Evolutionary conservation across 2,113 vertebrate genomes (phyloP), one percentile per base, ranked within the genome.

Genomic region (Ictidomys tridecemlineatus): DNA sequence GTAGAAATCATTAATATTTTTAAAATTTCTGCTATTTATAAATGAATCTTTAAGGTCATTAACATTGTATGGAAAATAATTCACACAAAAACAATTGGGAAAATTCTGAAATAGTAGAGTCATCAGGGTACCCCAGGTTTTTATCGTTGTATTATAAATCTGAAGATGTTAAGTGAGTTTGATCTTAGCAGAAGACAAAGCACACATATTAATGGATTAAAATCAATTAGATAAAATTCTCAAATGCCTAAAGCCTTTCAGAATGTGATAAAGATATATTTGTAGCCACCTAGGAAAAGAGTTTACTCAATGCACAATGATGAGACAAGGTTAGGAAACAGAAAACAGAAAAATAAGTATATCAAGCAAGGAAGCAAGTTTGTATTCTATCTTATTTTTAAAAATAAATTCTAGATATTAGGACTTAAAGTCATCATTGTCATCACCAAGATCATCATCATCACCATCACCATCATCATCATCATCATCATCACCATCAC

Each of bases 31-130:
- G 6, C 14, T 77, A 5, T n/a, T 80, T 77, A 67, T 83, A 67
- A 76, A 22, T 82, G 39, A 93, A 74, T 91, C 28, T 30, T 4
- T 76, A 78, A 85, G 26, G 16, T 77, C 30, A 65, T 13, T 39
- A 32, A 30, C 2, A 5, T 72, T 85, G 5, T 77, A 63, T 74
- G 45, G 26, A 89, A 77, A 76, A 17, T 88, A 80, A 89, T 84
- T 80, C 91, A 32, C 63, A 32, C n/a, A 7, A 45, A 89, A 63
- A 58, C 8, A 91, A 8, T 72, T 61, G 10, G 34, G 6, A 63
- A 37, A 84, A 85, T 90, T 89, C 28, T 91, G 58, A 94, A 90
- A 76, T 88, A 79, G 30, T 26, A 63, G 32, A 18, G n/a, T 48
- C 73, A 63, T 80, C 11, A 73, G 28, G 1, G 32, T 69, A 67